Conservation (phyloP, 2,888 invertebrate species). For the Apodemia hepburni region DNA sequence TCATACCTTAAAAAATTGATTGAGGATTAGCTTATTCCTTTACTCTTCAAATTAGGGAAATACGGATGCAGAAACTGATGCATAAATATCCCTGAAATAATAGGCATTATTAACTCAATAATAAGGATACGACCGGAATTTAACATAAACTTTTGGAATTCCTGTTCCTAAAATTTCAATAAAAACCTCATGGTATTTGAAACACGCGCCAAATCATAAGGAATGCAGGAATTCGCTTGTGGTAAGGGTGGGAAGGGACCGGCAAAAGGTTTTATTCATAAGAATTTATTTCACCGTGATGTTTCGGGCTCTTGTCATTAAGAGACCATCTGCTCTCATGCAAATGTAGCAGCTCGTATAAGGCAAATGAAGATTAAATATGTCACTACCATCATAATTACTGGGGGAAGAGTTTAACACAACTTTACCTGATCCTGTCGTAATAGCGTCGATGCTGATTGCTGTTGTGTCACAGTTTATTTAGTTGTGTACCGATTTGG, state of each 20-base stretch:
- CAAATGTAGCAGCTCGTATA: neutral
- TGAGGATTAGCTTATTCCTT: too few species aligned
- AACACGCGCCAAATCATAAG: neutral
- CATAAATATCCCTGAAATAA: neutral
- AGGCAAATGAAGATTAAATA: neutral
- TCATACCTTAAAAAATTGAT: too few species aligned
- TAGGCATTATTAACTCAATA: neutral
- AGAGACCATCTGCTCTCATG: neutral
- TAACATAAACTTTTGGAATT: neutral
- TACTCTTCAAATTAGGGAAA: too few species aligned
- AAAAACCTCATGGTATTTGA: slow-evolving; percentile 2
- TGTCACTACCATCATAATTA: neutral
- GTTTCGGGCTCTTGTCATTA: neutral
- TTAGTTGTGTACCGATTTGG: too few species aligned
- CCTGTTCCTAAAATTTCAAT: neutral
- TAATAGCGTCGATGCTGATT: too few species aligned
- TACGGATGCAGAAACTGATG: too few species aligned
- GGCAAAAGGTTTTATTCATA: neutral
- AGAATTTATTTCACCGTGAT: neutral
- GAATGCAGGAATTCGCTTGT: neutral
- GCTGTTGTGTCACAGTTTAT: too few species aligned
- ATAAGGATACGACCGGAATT: neutral
- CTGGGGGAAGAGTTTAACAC: neutral
- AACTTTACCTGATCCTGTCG: too few species aligned
- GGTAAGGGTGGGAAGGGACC: neutral